These are phyloP conservation scores for Spheniscus humboldti DNA, from an alignment of 2,797 vertebrate genomes.

Conservation along the genomic window DNA sequence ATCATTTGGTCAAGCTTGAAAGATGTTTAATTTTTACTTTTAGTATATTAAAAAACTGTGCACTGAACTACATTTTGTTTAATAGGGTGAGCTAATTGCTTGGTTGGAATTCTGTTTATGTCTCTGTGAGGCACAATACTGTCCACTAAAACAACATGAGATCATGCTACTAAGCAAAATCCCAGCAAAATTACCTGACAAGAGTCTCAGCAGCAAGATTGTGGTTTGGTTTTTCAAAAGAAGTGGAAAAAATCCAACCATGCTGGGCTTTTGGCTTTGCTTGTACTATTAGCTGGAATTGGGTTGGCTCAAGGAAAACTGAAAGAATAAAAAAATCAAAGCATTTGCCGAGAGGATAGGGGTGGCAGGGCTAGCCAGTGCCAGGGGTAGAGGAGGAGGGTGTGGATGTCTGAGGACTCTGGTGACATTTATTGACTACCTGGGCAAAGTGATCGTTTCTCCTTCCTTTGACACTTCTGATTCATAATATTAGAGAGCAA, in stretches of 20 bases:
- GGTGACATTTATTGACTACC: not conserved
- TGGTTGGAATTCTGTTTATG: not conserved
- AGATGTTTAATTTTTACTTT: not conserved
- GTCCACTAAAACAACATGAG: not conserved
- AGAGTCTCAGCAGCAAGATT: not conserved
- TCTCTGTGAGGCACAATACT: not conserved
- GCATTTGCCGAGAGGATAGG: not conserved
- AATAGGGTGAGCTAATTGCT: not conserved
- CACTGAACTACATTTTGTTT: not conserved
- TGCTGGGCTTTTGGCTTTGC: slow-evolving; percentile 6
- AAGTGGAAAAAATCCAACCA: slow-evolving; percentile 27
- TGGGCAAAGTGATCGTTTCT: not conserved
- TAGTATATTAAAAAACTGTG: not conserved
- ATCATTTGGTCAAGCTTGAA: not conserved
- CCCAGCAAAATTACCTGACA: not conserved
- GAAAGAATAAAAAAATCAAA: not conserved
- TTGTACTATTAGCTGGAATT: not conserved
- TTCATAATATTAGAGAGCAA: not conserved
- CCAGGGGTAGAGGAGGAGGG: not conserved
- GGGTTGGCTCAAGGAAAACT: not conserved
- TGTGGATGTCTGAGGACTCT: not conserved
- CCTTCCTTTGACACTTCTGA: not conserved
- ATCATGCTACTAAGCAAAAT: not conserved
- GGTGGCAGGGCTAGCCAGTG: not conserved
- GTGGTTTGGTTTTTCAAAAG: not conserved